Evolutionary conservation across 2,888 invertebrate species (phyloP), one percentile per base, ranked within the genome.

Genomic region (Electrophaes corylata): DNA sequence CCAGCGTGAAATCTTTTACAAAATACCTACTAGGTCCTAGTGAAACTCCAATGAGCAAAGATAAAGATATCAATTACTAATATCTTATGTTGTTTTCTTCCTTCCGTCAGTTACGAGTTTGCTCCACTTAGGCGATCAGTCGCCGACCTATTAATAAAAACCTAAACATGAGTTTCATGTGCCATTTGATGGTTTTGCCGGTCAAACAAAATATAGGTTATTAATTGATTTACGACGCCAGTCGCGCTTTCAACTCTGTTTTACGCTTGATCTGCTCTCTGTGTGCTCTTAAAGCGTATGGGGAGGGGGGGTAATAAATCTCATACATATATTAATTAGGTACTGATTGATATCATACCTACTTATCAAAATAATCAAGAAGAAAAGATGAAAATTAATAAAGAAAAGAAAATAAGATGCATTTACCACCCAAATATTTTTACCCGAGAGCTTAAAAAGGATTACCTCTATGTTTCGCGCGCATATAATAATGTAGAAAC

Each of bases 51-150:
- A n/a, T n/a, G n/a, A n/a, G n/a, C n/a, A n/a, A n/a, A n/a, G n/a
- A 69, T 70, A 65, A 71, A 71, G 65, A 71, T 70, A 70, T 73
- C 73, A 78, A 75, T 75, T 73, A 8, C 35, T 26, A 10, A 29
- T 29, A 10, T 29, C 6, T 37, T 51, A 66, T 63, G 56, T 56
- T 52, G 55, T 52, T 55, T 59, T 57, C 70, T 79, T 82, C 75
- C 78, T 80, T 79, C 76, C 69, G 82, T 77, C 18, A 10, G 20
- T 41, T 76, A 75, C 67, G 81, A 75, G n/a, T n/a, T n/a, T 68
- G 81, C 75, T 76, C 80, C 63, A 83, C 61, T 80, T 82, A 49
- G 52, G 50, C 61, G 62, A 70, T 67, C 67, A 75, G 66, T 70
- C 63, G 57, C 57, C 79, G 83, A 77, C 83, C 86, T 73, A 81